These are phyloP conservation scores for Tympanoctomys barrerae DNA, from an alignment of 2,797 vertebrate species.

Conservation along the genomic window DNA sequence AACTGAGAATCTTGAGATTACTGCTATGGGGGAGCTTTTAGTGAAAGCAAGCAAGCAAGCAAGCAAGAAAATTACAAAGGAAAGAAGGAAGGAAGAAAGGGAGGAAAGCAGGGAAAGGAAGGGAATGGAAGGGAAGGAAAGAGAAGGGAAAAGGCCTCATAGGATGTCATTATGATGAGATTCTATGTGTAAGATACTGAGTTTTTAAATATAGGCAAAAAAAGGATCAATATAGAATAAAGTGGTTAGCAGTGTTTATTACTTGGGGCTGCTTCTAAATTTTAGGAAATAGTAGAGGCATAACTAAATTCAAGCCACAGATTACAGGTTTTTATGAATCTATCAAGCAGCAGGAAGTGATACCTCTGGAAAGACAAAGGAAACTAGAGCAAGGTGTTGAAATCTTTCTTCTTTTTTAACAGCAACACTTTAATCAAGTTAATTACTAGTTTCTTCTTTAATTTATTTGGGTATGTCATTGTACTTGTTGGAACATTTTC, in stretches of 20 bases:
- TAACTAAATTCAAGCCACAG: conserved; percentile 47
- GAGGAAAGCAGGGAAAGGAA: accelerated
- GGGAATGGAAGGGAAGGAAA: background rate
- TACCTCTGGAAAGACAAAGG: background rate
- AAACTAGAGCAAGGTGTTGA: background rate
- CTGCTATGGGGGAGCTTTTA: background rate
- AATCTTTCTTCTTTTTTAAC: conserved; percentile 62
- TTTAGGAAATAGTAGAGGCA: background rate
- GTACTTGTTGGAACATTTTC: conserved; percentile 42
- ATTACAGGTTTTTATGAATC: conserved; percentile 22
- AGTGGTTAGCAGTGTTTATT: background rate
- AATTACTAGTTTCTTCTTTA: conserved; percentile 51
- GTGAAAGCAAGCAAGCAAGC: no score
- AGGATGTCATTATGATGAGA: background rate
- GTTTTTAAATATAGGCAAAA: conserved; percentile 42
- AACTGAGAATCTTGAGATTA: conserved; percentile 19
- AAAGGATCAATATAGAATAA: background rate
- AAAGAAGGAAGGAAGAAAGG: no score
- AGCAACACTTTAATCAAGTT: background rate
- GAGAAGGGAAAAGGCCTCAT: background rate
- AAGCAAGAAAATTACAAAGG: background rate
- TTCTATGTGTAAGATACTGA: background rate
- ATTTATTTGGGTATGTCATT: conserved; percentile 10
- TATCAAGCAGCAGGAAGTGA: background rate
- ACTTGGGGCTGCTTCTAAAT: background rate